Evolutionary conservation across 2,888 invertebrate species (phyloP).

Genomic region (Drosophila diplacantha): DNA sequence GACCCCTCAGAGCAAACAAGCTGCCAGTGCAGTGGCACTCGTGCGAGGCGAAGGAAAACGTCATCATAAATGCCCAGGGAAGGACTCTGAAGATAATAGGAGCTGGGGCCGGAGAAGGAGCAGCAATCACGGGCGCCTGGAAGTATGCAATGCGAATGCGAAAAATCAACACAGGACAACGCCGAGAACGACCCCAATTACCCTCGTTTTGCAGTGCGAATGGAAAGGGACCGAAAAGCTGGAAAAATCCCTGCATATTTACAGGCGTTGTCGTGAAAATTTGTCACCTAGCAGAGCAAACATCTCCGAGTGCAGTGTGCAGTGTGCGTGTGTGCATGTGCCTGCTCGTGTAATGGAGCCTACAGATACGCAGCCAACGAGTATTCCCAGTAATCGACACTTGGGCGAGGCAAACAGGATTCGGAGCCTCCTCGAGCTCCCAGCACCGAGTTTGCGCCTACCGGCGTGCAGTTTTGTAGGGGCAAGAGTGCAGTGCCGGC

Average conservation of each 20-base stretch:
- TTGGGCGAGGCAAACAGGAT: conserved; percentile 71
- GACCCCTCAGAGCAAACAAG: conserved; percentile 69
- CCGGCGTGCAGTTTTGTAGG: conserved; percentile 49
- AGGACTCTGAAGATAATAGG: conserved; percentile 34
- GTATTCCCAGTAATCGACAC: conserved; percentile 70
- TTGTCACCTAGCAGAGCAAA: conserved; percentile 72
- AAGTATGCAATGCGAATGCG: conserved; percentile 69
- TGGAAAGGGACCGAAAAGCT: conserved; percentile 23
- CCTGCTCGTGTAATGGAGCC: conserved; percentile 54
- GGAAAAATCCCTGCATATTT: conserved; percentile 67
- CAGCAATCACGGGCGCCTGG: conserved; percentile 51
- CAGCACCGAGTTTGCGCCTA: conserved; percentile 58
- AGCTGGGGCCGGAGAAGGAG: conserved; percentile 23
- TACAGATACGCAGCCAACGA: conserved; percentile 67
- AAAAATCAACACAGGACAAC: conserved; percentile 66
- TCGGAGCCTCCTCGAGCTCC: conserved; percentile 10
- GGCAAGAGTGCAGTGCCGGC: conserved; percentile 40
- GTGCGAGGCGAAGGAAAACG: conserved; percentile 58
- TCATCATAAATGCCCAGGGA: conserved; percentile 61
- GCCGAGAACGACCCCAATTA: conserved; percentile 64
- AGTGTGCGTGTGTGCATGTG: conserved; percentile 9
- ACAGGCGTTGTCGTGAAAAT: conserved; percentile 70
- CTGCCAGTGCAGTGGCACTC: conserved; percentile 51
- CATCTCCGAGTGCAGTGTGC: conserved; percentile 38
- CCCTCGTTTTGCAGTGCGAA: conserved; percentile 59